Base-by-base conservation (phyloP, 2,888 invertebrate genomes). In the Matsumyia berberina region DNA sequence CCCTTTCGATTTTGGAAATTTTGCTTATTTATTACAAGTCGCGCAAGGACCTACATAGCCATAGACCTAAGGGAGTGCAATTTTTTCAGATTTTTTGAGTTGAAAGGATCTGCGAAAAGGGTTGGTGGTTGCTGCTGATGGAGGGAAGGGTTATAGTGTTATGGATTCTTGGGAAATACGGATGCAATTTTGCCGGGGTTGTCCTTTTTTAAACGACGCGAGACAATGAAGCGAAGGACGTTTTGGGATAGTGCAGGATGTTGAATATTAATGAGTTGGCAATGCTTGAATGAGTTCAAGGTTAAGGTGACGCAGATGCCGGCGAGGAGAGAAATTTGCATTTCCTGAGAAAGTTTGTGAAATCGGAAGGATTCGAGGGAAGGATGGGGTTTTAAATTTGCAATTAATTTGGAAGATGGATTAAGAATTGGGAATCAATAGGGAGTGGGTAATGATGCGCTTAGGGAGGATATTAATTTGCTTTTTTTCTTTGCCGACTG, bases 221-320 rank as follows among this genome's bases (percentile, higher is more conserved):
- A 49, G 39, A 7, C 33, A 51, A 35, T 60, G 39, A 60, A 42
- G 37, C 57, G 42, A 77, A 82, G 82, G 77, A 72, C 78, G 60
- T 62, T 58, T 55, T 31, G 46, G 66, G 49, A 31, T 57, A 64
- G 58, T 12, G 31, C 42, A 49, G n/a, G 42, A 66, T 53, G 24
- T 33, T 67, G 69, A 70, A 64, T 76, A 76, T 69, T 76, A 81
- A 81, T 76, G 64, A 58, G 51, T 53, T 60, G 66, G 67, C 53
- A 31, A 15, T 57, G 69, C 60, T 35, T 70, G 64, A 49, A 60
- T 76, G 42, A 46, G 7, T n/a, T 60, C 74, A 80, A 73, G 57
- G 79, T 66, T 60, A 73, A 31, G 12, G 42, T 9, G 11, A 35
- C 3, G 44, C 62, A 62, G 64, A 44, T 55, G 55, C 19, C 42